Evolutionary conservation across 2,888 invertebrate genomes (phyloP).

Genomic region (Platynereis dumerilii): DNA sequence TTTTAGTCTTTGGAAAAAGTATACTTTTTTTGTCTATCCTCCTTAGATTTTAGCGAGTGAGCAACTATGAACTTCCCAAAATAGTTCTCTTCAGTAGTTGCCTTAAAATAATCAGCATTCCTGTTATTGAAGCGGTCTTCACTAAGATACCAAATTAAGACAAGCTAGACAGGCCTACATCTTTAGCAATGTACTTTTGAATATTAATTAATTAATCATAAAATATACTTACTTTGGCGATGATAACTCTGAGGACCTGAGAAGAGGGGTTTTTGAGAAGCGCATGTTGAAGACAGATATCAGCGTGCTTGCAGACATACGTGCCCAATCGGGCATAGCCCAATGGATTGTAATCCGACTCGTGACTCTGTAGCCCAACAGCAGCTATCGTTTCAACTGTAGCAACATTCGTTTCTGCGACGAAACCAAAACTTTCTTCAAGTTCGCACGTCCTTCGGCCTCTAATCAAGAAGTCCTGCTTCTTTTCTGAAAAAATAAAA

Average conservation of each 20-base stretch:
- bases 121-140: too few relatives aligned
- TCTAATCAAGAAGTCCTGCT: slow-evolving; percentile 32
- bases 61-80: too few relatives aligned
- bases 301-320: slow-evolving; percentile 37
- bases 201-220: too few relatives aligned
- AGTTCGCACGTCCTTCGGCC: slow-evolving; percentile 35
- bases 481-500: slow-evolving; percentile 32
- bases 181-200: too few relatives aligned
- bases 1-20: too few relatives aligned
- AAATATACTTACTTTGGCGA: slow-evolving; percentile 37
- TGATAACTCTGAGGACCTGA: slow-evolving; percentile 31
- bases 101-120: too few relatives aligned
- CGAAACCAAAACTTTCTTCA: slow-evolving; percentile 35
- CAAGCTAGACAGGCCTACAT: too few relatives aligned
- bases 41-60: too few relatives aligned
- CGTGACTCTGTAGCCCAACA: slow-evolving; percentile 30
- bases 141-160: too few relatives aligned
- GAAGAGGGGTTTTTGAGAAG: slow-evolving; percentile 34
- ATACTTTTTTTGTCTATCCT: too few relatives aligned
- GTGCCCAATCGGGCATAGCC: slow-evolving; percentile 40
- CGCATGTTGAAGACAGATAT: slow-evolving; percentile 40
- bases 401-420: slow-evolving; percentile 35
- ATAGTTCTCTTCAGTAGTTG: too few relatives aligned
- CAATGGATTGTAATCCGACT: slow-evolving; percentile 40
- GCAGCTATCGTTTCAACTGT: slow-evolving; percentile 22